Percentiles rank a stretch among this genome's conserved stretches.
Conservation (phyloP, 2,797 vertebrate species). For the Meriones psammophilus region DNA sequence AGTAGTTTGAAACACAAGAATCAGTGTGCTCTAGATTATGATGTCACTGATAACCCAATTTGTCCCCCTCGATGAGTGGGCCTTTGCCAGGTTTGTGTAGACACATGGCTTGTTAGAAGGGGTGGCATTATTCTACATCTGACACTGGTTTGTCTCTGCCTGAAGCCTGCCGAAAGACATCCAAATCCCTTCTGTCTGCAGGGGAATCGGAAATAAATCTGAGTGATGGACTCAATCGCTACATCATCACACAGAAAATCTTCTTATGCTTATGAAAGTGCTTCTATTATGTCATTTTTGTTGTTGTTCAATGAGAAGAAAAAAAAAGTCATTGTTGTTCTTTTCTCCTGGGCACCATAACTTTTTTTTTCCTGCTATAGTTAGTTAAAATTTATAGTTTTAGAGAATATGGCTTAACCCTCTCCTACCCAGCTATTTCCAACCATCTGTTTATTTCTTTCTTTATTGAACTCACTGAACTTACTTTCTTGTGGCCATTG, state of each 20-base stretch:
- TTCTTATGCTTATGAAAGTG: constrained; percentile 52
- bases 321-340: constrained; percentile 43
- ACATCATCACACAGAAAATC: background rate
- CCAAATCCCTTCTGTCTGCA: constrained; percentile 69
- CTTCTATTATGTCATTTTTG: constrained; percentile 65
- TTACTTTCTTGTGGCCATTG: constrained; percentile 59
- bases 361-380: constrained; percentile 36
- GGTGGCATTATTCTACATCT: constrained; percentile 71
- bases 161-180: constrained; percentile 60
- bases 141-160: constrained; percentile 70
- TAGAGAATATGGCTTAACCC: constrained; percentile 43
- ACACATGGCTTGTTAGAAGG: constrained; percentile 55
- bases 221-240: constrained; percentile 57
- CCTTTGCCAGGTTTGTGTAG: constrained; percentile 74
- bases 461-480: constrained; percentile 29
- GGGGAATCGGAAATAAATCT: constrained; percentile 28
- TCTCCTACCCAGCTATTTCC: background rate
- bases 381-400: constrained; percentile 61
- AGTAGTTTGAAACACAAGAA: constrained; percentile 57
- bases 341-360: constrained; percentile 47
- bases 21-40: background rate
- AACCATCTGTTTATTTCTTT: constrained; percentile 44
- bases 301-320: background rate
- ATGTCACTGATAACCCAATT: constrained; percentile 33
- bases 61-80: constrained; percentile 39